These are phyloP conservation scores for Pachydiplax longipennis DNA, from an alignment of 2,888 invertebrate species.

Conservation along the genomic window DNA sequence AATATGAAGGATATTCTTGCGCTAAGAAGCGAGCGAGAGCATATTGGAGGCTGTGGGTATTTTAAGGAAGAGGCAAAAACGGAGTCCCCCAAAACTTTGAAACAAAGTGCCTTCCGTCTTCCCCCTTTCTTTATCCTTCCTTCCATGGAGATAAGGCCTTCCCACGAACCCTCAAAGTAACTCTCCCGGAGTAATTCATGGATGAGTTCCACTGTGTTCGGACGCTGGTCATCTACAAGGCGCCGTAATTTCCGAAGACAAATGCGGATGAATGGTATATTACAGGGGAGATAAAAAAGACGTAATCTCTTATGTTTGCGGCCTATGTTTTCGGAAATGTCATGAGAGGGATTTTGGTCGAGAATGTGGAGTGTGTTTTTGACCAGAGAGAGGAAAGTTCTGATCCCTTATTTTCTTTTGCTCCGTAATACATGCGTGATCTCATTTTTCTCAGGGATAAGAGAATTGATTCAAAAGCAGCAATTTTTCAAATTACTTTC, in stretches of 20 bases:
- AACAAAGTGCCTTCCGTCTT: neutral
- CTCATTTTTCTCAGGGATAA: too few relatives aligned
- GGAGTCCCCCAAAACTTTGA: neutral
- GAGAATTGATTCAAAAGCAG: too few relatives aligned
- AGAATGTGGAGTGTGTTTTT: too few relatives aligned
- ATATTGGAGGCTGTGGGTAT: neutral
- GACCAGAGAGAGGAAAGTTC: too few relatives aligned
- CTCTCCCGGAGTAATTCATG: conserved; percentile 22
- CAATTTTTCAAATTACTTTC: too few relatives aligned
- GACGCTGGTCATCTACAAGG: conserved; percentile 11
- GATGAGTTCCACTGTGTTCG: neutral
- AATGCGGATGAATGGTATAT: neutral
- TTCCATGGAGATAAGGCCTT: conserved; percentile 25
- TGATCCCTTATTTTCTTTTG: too few relatives aligned
- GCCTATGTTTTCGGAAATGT: too few relatives aligned
- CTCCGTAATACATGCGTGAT: too few relatives aligned
- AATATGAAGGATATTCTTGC: neutral
- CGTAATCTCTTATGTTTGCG: too few relatives aligned
- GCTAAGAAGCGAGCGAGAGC: neutral
- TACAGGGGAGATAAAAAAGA: too few relatives aligned
- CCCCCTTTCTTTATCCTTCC: neutral
- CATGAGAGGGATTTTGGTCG: too few relatives aligned
- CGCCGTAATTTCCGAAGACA: neutral
- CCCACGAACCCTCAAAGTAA: conserved; percentile 13
- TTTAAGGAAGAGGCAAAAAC: neutral